Conservation (phyloP, 2,113 vertebrate species). For the cattle (Bos taurus) region DNA sequence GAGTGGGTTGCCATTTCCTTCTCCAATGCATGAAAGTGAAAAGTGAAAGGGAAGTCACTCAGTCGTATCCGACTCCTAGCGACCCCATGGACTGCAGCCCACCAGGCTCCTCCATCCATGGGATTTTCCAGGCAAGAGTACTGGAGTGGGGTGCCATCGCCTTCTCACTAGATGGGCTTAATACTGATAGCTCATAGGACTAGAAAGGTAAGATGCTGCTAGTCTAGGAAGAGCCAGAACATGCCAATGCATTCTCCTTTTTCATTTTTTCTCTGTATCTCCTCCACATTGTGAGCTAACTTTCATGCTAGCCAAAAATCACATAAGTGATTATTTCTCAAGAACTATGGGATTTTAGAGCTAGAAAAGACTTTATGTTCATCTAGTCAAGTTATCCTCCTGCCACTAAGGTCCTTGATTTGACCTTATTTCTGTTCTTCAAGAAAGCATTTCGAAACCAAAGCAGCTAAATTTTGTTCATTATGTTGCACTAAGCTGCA, state of each 20-base stretch:
- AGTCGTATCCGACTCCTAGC: too few species aligned
- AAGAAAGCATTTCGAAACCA: background rate
- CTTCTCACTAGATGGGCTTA: background rate
- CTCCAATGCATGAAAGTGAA: too few species aligned
- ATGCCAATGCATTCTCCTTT: background rate
- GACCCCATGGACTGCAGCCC: too few species aligned
- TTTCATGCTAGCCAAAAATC: background rate
- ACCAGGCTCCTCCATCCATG: too few species aligned
- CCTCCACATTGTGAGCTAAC: background rate
- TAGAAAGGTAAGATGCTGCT: background rate
- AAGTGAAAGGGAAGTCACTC: too few species aligned
- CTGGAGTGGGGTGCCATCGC: too few species aligned
- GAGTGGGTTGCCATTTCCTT: too few species aligned
- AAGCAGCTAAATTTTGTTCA: slow-evolving; percentile 1
- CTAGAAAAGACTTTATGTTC: background rate
- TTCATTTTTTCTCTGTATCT: background rate
- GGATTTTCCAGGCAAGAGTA: too few species aligned
- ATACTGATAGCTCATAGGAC: background rate
- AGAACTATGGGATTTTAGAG: background rate
- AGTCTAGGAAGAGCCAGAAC: background rate
- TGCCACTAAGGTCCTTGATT: background rate
- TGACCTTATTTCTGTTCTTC: background rate
- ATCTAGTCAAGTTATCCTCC: background rate
- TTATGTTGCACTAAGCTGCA: background rate
- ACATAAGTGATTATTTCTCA: background rate